A percentile compares a stretch with the other conserved stretches of the same genome.
phyloP scores from a whole-genome alignment of 2,113 vertebrate species.

The Caranx ignobilis region DNA sequence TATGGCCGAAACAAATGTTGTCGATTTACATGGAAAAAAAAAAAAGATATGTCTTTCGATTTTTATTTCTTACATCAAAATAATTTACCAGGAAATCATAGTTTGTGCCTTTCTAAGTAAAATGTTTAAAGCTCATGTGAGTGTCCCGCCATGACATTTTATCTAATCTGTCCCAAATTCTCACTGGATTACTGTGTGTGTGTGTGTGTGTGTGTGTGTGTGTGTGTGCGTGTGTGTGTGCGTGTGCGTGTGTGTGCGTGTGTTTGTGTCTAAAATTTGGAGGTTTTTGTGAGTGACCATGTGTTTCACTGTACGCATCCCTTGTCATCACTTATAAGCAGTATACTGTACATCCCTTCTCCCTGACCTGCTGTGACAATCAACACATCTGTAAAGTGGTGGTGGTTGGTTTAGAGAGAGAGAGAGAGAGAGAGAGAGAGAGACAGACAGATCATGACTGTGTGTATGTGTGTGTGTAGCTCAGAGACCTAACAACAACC shows the following conservation, averaged over 20 bases:
- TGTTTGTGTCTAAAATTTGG: background rate
- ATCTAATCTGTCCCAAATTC: conserved; percentile 73
- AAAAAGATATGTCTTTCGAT: conserved; percentile 76
- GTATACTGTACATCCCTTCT: background rate
- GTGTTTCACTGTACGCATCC: conserved; percentile 30
- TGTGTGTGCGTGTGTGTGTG: conserved; percentile 18
- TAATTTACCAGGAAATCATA: conserved; percentile 89
- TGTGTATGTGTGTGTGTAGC: background rate
- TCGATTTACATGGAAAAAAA: conserved; percentile 69
- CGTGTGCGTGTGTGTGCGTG: conserved; percentile 11
- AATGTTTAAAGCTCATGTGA: conserved; percentile 86
- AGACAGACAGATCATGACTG: background rate
- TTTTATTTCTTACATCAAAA: conserved; percentile 86
- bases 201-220: conserved; percentile 21
- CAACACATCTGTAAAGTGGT: conserved; percentile 18
- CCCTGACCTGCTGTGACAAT: conserved; percentile 51
- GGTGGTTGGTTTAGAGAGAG: conserved; percentile 2
- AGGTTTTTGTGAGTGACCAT: conserved; percentile 33
- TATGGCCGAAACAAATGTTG: conserved; percentile 74
- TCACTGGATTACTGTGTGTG: conserved; percentile 60
- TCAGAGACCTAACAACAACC: conserved; percentile 20
- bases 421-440: background rate
- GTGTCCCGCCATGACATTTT: conserved; percentile 78
- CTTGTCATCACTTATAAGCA: conserved; percentile 21
- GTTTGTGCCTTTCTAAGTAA: conserved; percentile 91